A percentile compares a stretch with the other conserved stretches of the same genome.
phyloP scores from a whole-genome alignment of 1,140 invertebrate species.

The Aethina tumida region DNA sequence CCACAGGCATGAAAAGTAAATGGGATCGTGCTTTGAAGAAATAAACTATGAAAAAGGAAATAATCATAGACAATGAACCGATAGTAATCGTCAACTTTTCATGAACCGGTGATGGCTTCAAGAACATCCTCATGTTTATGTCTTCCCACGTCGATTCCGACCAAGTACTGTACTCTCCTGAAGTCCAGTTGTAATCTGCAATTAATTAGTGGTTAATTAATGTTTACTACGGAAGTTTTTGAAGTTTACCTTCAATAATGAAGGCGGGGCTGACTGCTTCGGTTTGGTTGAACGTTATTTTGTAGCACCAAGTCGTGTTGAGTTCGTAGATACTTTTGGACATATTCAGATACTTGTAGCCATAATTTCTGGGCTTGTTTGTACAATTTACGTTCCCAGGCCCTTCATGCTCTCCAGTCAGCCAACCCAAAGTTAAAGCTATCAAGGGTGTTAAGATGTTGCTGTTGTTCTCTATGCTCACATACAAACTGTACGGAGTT shows the following conservation, averaged over 20 bases:
- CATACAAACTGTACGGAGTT: slow-evolving; percentile 33
- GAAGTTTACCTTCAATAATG: slow-evolving; percentile 48
- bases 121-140: slow-evolving; percentile 68
- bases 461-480: slow-evolving; percentile 19
- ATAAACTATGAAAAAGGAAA: slow-evolving; percentile 59
- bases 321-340: slow-evolving; percentile 27
- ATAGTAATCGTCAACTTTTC: slow-evolving; percentile 54
- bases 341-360: slow-evolving; percentile 43
- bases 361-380: slow-evolving; percentile 22
- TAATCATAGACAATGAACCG: slow-evolving; percentile 50
- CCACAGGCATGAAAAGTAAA: slow-evolving; percentile 43
- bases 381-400: slow-evolving; percentile 23
- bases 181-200: slow-evolving; percentile 70
- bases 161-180: slow-evolving; percentile 77
- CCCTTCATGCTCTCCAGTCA: slow-evolving; percentile 41
- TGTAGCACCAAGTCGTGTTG: slow-evolving; percentile 57
- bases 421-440: slow-evolving; percentile 41
- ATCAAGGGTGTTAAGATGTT: slow-evolving; percentile 43
- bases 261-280: slow-evolving; percentile 73
- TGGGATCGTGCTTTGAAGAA: slow-evolving; percentile 55
- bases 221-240: slow-evolving; percentile 7
- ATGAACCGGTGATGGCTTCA: slow-evolving; percentile 60
- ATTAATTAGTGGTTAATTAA: slow-evolving; percentile 13
- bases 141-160: slow-evolving; percentile 80
- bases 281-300: slow-evolving; percentile 62